Evolutionary conservation across 2,113 vertebrate genomes (phyloP), one percentile per base, ranked within the genome.

Genomic region (Cisticola juncidis): DNA sequence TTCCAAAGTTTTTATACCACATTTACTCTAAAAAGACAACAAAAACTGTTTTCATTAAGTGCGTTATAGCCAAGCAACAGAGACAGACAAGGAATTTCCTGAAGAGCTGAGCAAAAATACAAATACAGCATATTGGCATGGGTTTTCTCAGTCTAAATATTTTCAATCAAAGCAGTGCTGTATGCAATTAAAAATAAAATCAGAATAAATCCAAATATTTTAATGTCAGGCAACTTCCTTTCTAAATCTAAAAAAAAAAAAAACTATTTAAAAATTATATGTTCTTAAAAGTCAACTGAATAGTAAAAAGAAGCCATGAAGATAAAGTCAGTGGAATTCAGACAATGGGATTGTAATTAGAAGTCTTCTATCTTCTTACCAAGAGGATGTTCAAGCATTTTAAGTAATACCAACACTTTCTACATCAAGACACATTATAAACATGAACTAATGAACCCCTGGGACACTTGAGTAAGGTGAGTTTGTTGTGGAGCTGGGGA

Each of bases 1-100:
- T 85, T 79, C 57, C 38, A 33, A 88, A 88, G 61, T 66, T 40
- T 61, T 60, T 82, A 72, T 10, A 62, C 5, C 15, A 74, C 35
- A 79, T 76, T 85, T 81, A 78, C 22, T 56, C 26, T 23, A 81
- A 68, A 74, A 73, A 82, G 60, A 28, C 20, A 76, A 22, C 31
- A 72, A 68, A 50, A 72, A 9, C 14, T 12, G 1, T 64, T 90
- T 94, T 94, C 64, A 89, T 89, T 60, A 84, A 74, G 33, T 51
- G 19, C 12, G 23, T 50, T 64, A 74, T 35, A 87, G 53, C 53
- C 60, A 85, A 92, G 78, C 69, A 92, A 65, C 36, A 81, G 89
- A 91, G 47, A 79, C 48, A 91, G 83, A 78, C 54, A 81, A 87
- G 61, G 74, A 87, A 85, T 82, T 94, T 96, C 87, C 92, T 90